A percentile compares a stretch with the other conserved stretches of the same genome.
phyloP scores from a whole-genome alignment of 2,797 vertebrate species.

The Neopelma chrysocephalum region DNA sequence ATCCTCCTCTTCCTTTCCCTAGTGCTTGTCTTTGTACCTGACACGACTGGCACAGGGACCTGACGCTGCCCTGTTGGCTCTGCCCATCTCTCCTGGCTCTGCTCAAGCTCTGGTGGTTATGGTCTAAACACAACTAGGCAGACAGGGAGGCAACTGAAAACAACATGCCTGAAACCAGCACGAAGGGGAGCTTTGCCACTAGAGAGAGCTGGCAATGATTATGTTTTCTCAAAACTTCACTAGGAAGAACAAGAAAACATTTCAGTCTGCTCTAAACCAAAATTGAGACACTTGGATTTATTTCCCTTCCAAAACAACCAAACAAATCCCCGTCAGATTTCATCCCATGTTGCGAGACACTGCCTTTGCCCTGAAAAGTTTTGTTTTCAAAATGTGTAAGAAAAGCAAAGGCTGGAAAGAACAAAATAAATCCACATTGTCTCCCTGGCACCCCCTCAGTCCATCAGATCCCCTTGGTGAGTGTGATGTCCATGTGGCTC shows the following conservation, averaged over 20 bases:
- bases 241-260: slow-evolving; percentile 25
- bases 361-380: background rate
- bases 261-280: background rate
- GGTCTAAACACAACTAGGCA: background rate
- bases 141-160: background rate
- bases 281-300: background rate
- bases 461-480: background rate
- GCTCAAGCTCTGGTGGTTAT: rapidly evolving
- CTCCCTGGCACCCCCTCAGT: background rate
- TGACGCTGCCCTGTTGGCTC: rapidly evolving
- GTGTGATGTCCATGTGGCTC: background rate
- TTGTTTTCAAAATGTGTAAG: background rate
- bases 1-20: background rate
- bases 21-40: background rate
- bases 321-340: background rate
- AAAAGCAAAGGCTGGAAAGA: slow-evolving; percentile 21
- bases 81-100: background rate
- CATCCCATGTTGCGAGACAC: background rate
- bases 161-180: background rate
- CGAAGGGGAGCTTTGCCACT: background rate
- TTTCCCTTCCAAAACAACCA: slow-evolving; percentile 46
- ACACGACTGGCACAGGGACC: rapidly evolving
- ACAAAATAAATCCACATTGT: background rate
- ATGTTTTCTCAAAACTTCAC: slow-evolving; percentile 6
- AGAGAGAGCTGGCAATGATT: background rate